Evolutionary conservation across 2,888 invertebrate genomes (phyloP).

Genomic region (Oxycera nigricornis): DNA sequence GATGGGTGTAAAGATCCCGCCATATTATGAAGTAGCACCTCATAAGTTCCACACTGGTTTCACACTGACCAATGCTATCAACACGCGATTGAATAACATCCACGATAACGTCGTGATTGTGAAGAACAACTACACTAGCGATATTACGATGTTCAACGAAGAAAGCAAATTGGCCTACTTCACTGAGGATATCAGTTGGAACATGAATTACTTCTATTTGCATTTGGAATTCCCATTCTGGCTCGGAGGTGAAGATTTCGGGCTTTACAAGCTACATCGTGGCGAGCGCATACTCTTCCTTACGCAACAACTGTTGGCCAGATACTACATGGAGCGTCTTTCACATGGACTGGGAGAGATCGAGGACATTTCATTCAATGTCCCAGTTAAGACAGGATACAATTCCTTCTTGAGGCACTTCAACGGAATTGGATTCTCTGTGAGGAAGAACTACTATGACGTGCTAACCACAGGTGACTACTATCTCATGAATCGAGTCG

Average conservation of each 20-base stretch:
- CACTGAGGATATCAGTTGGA: conserved; percentile 71
- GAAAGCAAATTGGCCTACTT: conserved; percentile 69
- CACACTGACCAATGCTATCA: conserved; percentile 59
- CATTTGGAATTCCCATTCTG: conserved; percentile 69
- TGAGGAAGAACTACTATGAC: conserved; percentile 67
- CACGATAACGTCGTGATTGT: conserved; percentile 52
- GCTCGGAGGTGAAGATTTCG: conserved; percentile 67
- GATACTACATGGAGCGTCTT: conserved; percentile 79
- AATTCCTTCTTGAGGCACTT: conserved; percentile 69
- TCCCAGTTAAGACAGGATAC: conserved; percentile 68
- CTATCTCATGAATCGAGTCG: conserved; percentile 60
- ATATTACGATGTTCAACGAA: conserved; percentile 59
- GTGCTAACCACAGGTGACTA: conserved; percentile 62
- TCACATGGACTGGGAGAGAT: conserved; percentile 74
- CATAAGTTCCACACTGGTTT: conserved; percentile 67
- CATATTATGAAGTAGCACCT: conserved; percentile 80
- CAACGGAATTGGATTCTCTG: conserved; percentile 72
- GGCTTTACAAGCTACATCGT: conserved; percentile 66
- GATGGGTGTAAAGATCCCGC: conserved; percentile 71
- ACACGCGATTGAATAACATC: conserved; percentile 52
- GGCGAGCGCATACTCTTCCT: conserved; percentile 71
- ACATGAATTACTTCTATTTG: conserved; percentile 66
- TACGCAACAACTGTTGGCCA: conserved; percentile 73
- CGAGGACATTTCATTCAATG: conserved; percentile 65
- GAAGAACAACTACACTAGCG: conserved; percentile 65